Base-by-base conservation (phyloP, 1,140 invertebrate genomes). In the Drosophila lini region DNA sequence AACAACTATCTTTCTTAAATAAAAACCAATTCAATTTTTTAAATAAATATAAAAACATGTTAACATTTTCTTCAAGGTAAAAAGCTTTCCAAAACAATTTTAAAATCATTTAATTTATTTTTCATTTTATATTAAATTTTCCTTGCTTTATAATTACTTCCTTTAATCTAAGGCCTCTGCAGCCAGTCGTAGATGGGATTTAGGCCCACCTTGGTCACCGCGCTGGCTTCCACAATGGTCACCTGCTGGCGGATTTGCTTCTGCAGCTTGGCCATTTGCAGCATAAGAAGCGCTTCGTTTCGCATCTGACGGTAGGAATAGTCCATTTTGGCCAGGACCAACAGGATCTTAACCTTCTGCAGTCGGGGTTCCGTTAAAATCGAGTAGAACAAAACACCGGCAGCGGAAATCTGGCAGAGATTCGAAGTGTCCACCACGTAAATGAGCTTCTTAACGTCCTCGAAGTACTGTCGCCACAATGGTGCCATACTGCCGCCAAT, bases 301-400 rank as follows among this genome's bases (percentile, higher is more conserved):
- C 96, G 93, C 95, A 97, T 96, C 91, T 97, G 96, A 22, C 96
- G 93, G 91, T 96, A 97, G 11, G 96, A 96, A 2, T 95, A 94
- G 81, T 97, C 96, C 95, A 96, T 96, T 93, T 97, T 97, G 15
- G 95, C 95, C 9, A 97, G 91, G 0, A 97, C 94, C 55, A 97
- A 82, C 19, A 96, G 93, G 74, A 97, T 95, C 92, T 95, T 95
- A 3, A 94, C 93, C 68, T 93, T 93, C 70, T 93, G 93, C 15
- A 96, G 84, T 50, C 93, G 92, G 1, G 96, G 96, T 74, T 97
- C 94, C 3, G 95, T 94, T n/a, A 97, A 80, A 16, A 96, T 92
- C 0, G 96, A 95, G 79, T 96, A 96, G 0, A 97, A 91, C 44
- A 96, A 93, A 3, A 97, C 95, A 77, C 95, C 95, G 40, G 96